Evolutionary conservation across 2,113 vertebrate genomes (phyloP), one percentile per base, ranked within the genome.

Genomic region (Ochotona curzoniae): DNA sequence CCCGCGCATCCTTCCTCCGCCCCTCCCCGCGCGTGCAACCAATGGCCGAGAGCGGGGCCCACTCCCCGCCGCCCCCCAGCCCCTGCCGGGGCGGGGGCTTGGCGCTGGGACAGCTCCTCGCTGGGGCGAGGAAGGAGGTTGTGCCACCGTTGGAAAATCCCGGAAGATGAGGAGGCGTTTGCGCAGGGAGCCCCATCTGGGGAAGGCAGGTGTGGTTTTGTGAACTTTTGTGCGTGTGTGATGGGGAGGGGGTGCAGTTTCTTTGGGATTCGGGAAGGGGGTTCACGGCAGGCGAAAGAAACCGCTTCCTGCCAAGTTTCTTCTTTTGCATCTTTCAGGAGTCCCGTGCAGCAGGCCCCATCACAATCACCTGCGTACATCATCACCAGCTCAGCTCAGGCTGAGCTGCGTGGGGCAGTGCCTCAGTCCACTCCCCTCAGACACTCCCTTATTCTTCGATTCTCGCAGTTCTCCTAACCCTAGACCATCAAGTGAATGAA

Each of bases 81-180:
- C 38, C 10, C 92, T 0, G 73, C 79, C 51, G n/a, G 0, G 18
- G 75, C 51, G 3, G 79, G 81, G 23, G 20, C 61, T 70, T 5
- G 28, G 79, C 20, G 47, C 74, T 54, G 49, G 95, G 75, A 67
- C 82, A 15, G 73, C 76, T 74, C 63, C 26, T 35, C 0, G 35
- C 91, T 81, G 73, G 0, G n/a, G 32, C 15, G 89, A 83, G 90
- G 93, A 94, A 83, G 94, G 94, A 96, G 96, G 92, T 86, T 61
- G 70, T 79, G 47, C 82, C 60, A 0, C 3, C 0, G 60, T 15
- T 35, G 89, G 83, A 95, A 93, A 88, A 90, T 87, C 86, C 82
- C n/a, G 64, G 87, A 78, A 87, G 83, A 21, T 8, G 25, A 28
- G 87, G 89, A 73, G 91, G 92, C 92, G 60, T 81, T 70, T 35